Evolutionary conservation across 2,888 invertebrate species (phyloP).

Genomic region (Balanococcus diminutus): DNA sequence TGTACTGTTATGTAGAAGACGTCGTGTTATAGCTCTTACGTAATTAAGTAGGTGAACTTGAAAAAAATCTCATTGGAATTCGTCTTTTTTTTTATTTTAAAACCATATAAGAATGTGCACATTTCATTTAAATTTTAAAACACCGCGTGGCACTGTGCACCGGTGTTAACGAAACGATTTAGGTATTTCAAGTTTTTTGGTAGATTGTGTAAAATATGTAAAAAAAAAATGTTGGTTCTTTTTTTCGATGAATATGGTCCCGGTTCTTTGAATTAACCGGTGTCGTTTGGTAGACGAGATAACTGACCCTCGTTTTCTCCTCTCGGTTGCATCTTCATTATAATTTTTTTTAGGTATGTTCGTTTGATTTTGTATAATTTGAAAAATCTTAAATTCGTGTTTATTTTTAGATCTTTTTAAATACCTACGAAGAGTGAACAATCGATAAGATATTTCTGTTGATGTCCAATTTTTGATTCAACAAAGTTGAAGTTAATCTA

Average conservation of each 20-base stretch:
- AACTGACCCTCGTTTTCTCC: neutral
- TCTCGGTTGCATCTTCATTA: neutral
- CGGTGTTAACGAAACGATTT: neutral
- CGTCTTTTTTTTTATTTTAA: neutral
- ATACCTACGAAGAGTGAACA: no score
- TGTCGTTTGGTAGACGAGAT: neutral
- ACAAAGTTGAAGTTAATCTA: neutral
- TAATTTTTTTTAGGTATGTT: no score
- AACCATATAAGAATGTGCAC: neutral
- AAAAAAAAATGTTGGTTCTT: conserved; percentile 1
- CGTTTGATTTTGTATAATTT: neutral
- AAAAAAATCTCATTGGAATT: conserved; percentile 27
- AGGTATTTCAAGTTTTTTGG: neutral
- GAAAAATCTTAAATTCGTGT: neutral
- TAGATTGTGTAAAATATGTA: neutral
- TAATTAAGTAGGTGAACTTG: conserved; percentile 31
- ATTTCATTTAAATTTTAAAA: conserved; percentile 30
- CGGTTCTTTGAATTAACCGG: neutral
- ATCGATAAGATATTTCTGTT: neutral
- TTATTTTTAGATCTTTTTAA: neutral
- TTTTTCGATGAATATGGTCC: neutral
- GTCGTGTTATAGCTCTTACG: neutral
- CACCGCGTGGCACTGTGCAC: neutral
- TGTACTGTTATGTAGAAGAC: conserved; percentile 3
- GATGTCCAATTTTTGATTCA: neutral